Evolutionary conservation across 2,113 vertebrate species (phyloP).

Genomic region (Phrynocephalus versicolor): DNA sequence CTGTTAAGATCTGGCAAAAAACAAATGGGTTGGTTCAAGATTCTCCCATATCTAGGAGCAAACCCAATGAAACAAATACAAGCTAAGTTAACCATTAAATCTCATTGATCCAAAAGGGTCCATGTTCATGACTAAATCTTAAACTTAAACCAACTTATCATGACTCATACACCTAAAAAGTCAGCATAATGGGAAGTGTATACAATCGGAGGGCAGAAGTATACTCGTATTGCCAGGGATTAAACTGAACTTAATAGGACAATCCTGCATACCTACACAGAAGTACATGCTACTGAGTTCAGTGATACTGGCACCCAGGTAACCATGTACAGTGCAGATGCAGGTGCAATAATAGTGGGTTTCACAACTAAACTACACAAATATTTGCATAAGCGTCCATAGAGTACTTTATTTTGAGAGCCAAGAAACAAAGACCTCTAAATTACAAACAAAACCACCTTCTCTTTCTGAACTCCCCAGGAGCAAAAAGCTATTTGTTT

Average conservation of each 20-base stretch:
- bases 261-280: background rate
- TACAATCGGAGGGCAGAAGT: background rate
- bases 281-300: background rate
- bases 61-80: background rate
- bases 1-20: background rate
- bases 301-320: background rate
- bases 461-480: background rate
- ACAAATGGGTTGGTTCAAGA: background rate
- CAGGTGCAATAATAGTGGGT: background rate
- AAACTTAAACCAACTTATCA: background rate
- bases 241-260: background rate
- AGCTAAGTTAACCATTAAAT: background rate
- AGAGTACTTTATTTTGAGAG: background rate
- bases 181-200: background rate
- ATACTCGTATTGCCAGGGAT: no score
- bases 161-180: background rate
- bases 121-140: background rate
- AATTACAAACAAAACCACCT: background rate
- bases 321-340: background rate
- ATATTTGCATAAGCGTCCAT: background rate
- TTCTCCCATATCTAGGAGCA: background rate
- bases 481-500: rapidly evolving
- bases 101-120: background rate
- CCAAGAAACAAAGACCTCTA: background rate
- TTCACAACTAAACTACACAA: background rate